Base-by-base conservation (phyloP, 2,113 vertebrate genomes). In the Bufo bufo region DNA sequence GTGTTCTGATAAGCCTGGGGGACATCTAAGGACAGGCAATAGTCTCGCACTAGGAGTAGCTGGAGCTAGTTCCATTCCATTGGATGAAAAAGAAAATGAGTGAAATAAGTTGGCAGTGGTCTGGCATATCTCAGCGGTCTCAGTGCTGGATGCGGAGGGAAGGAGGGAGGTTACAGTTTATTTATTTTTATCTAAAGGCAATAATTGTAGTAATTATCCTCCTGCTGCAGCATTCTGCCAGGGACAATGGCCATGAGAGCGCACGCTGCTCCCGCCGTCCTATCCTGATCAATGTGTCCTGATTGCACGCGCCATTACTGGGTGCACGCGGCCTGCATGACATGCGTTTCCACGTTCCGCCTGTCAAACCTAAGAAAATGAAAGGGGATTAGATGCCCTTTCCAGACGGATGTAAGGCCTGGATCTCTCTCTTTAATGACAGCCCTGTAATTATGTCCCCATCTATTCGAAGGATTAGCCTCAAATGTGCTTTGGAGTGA, bases 141-240 rank as follows among this genome's bases (percentile, higher is more conserved):
- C 50, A 58, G 50, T 19, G 16, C 78, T 81, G 78, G 56, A 81
- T 81, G 78, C 19, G 69, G 23, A 56, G 52, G 50, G n/a, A 33
- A 58, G 49, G 50, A 56, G 52, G 50, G 65, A 33, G 69, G 65
- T 54, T 74, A 72, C 69, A 58, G 69, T 75, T 85, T 85, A 72
- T 85, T 85, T 85, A 85, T 85, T 85, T 85, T 85, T 59, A 85
- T 85, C 83, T 85, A 52, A 43, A 75, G 69, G 83, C 83, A 74
- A 74, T 85, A 85, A 85, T 85, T 33, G 69, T 61, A 33, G 69
- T 85, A 85, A 85, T 85, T 85, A 72, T 85, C 83, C 69, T 72
- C 69, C 83, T 56, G 83, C 69, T 4, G 69, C 52, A 58, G 69
- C 19, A 19, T 71, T 85, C 50, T 66, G 63, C 83, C 83, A 72